A percentile compares a stretch with the other conserved stretches of the same genome.
Conservation (phyloP, 1,140 invertebrate genomes). For the Lepidostoma basale region DNA sequence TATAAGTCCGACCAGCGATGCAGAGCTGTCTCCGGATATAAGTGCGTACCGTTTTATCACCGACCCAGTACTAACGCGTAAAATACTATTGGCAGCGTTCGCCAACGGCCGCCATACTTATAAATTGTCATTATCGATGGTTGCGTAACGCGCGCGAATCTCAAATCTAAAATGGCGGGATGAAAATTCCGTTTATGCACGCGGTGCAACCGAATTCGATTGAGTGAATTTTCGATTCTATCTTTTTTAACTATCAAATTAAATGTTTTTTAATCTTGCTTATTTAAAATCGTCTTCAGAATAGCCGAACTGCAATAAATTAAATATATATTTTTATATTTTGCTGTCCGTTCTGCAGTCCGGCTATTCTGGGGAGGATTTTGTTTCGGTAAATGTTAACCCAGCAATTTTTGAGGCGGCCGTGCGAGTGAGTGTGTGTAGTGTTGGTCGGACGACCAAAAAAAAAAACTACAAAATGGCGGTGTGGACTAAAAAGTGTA, state of each 20-base stretch:
- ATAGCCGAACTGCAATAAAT: conserved; percentile 17
- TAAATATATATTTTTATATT: background rate
- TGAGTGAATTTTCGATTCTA: background rate
- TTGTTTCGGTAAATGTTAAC: conserved; percentile 42
- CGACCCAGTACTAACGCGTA: conserved; percentile 7
- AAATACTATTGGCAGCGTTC: conserved; percentile 23
- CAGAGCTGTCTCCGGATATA: conserved; percentile 63
- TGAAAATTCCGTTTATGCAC: conserved; percentile 19
- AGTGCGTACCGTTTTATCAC: conserved; percentile 50
- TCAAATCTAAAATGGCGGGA: conserved; percentile 28
- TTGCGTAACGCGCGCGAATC: conserved; percentile 31
- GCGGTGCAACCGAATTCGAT: background rate
- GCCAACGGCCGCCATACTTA: conserved; percentile 18
- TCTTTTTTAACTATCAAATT: background rate
- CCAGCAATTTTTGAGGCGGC: conserved; percentile 41
- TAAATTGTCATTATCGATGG: conserved; percentile 20
- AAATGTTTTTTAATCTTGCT: too few species aligned
- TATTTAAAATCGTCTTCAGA: background rate
- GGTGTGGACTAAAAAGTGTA: conserved; percentile 58
- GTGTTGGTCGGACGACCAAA: conserved; percentile 50
- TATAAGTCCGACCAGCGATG: conserved; percentile 63
- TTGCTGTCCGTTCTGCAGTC: conserved; percentile 15
- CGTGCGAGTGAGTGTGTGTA: conserved; percentile 54
- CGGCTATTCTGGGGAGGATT: conserved; percentile 33
- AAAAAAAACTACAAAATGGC: conserved; percentile 39